Percentiles rank a stretch among this genome's conserved stretches.
These are phyloP conservation scores for Mechanitis messenoides DNA, from an alignment of 2,888 invertebrate genomes.

Conservation along the genomic window DNA sequence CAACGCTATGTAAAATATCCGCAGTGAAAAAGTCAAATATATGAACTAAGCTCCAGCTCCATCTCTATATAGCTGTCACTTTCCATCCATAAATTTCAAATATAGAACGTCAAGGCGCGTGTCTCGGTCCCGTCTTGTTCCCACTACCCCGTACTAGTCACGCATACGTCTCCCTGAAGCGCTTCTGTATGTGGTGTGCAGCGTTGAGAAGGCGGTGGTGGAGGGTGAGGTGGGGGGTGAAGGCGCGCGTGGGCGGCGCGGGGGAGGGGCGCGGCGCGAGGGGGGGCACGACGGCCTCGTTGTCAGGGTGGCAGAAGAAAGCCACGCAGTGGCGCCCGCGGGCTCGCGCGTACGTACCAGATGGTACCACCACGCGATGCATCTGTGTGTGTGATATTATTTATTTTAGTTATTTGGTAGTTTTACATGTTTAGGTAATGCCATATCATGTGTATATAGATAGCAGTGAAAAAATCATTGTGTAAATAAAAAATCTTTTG, in stretches of 20 bases:
- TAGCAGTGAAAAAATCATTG: too few relatives aligned
- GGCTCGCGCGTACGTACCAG: slow-evolving; percentile 77
- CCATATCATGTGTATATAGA: too few relatives aligned
- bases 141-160: slow-evolving; percentile 57
- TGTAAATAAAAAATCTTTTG: too few relatives aligned
- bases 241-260: slow-evolving; percentile 55
- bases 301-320: slow-evolving; percentile 86
- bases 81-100: background rate
- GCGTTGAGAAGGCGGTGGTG: slow-evolving; percentile 80
- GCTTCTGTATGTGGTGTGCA: slow-evolving; percentile 82
- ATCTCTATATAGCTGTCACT: background rate
- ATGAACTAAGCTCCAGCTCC: background rate
- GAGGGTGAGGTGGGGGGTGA: slow-evolving; percentile 62
- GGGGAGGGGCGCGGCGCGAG: slow-evolving; percentile 63
- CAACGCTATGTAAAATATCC: background rate
- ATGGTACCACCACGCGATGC: slow-evolving; percentile 84
- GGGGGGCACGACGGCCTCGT: slow-evolving; percentile 68
- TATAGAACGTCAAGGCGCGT: slow-evolving; percentile 36
- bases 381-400: slow-evolving; percentile 51
- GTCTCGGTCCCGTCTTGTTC: slow-evolving; percentile 36
- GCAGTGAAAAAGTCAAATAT: background rate
- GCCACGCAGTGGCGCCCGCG: slow-evolving; percentile 85
- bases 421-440: too few relatives aligned
- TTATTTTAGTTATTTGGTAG: too few relatives aligned
- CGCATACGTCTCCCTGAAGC: slow-evolving; percentile 83